Base-by-base conservation (phyloP, 2,888 invertebrate species). In the Merodon equestris region DNA sequence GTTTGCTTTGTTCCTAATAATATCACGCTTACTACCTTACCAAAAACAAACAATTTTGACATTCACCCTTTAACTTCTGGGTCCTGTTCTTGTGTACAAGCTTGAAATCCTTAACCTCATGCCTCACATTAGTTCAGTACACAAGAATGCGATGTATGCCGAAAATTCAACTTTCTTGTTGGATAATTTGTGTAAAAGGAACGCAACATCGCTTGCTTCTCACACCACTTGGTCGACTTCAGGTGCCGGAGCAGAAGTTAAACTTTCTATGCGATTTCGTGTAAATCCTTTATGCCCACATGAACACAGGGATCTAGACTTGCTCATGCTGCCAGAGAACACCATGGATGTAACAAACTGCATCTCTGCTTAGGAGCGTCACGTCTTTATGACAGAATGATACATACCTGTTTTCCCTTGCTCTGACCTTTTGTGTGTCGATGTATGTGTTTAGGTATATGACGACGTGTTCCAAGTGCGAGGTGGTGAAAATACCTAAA, bases 401-500 rank as follows among this genome's bases (percentile, higher is more conserved):
- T 48, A 57, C 45, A 47, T 47, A 68, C n/a, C n/a, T n/a, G 4
- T 38, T 13, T 36, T 34, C 5, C 15, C 18, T 18, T 50, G 45
- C 51, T 45, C 34, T 12, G 38, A 12, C 48, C 17, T 13, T 56
- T 42, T 1, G 44, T 36, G 40, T 60, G n/a, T n/a, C n/a, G n/a
- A n/a, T n/a, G n/a, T n/a, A n/a, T n/a, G n/a, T n/a, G n/a, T n/a
- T n/a, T n/a, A n/a, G n/a, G n/a, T n/a, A n/a, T n/a, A n/a, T n/a
- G n/a, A n/a, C n/a, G n/a, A n/a, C n/a, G n/a, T n/a, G 47, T 51
- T 47, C 44, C 36, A 34, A 36, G 38, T 27, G 27, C 50, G 47
- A 53, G 27, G 47, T 27, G 53, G 53, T 66, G 47, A 73, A 60
- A 73, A 58, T 73, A 73, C 67, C 67, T 18, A 72, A 72, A 77